Base-by-base conservation (phyloP, 2,888 invertebrate species). In the Epirrita christyi region DNA sequence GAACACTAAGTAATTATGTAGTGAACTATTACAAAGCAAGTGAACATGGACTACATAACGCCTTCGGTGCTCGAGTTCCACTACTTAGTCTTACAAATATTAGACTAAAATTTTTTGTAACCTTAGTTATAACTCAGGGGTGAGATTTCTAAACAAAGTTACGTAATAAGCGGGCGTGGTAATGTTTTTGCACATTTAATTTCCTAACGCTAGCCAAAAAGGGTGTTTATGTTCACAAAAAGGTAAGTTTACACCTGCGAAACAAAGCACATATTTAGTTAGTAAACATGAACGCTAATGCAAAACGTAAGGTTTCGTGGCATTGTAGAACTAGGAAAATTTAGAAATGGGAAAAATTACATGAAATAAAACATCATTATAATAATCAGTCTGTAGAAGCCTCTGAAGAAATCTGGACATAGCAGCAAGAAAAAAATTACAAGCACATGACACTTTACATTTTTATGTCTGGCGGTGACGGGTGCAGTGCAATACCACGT, bases 251-350 rank as follows among this genome's bases (percentile, higher is more conserved):
- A 62, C 67, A 62, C 65, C 59, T 59, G 57, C 49, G 52, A 32
- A 60, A 48, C 61, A 62, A 59, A 55, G 53, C 59, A 53, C 38
- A 59, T 65, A 64, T 65, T 63, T 61, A 61, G 60, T 54, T 53
- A 32, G 64, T 49, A 64, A 70, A 66, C 65, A 70, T 59, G 61
- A 46, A 49, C 52, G 49, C 61, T 66, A 67, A 70, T 70, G 67
- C 60, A 66, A 63, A 69, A 55, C 43, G 58, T 50, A 59, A 45
- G 63, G 63, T 40, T 63, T 50, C 43, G 10, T 7, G 21, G 49
- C 21, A 11, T 2, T 15, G 37, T 44, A 61, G 62, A 64, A 14
- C n/a, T 40, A 50, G 0, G 9, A 44, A 55, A 38, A 34, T 37
- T 36, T 54, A 59, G 63, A 61, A 7, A 41, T 27, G 36, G 13